Percentiles rank a stretch among this genome's conserved stretches.
These are phyloP conservation scores for Apodemia zela DNA, from an alignment of 2,888 invertebrate species.

Conservation along the genomic window DNA sequence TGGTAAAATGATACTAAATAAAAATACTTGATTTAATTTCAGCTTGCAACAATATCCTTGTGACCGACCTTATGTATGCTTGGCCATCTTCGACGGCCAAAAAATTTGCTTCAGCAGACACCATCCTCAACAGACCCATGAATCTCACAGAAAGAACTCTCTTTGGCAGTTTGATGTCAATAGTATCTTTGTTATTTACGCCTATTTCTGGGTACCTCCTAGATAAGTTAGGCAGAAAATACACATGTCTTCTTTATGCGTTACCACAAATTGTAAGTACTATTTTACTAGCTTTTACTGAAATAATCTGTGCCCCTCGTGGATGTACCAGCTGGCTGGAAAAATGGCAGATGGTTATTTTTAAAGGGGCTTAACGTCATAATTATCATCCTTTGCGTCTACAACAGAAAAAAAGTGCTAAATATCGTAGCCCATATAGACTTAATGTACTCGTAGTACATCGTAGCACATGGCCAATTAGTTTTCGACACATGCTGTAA, in stretches of 20 bases:
- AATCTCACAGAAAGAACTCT: neutral
- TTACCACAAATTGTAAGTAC: conserved; percentile 4
- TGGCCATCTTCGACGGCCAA: neutral
- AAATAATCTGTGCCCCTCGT: no score
- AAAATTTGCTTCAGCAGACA: neutral
- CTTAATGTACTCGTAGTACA: no score
- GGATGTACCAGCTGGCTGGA: no score
- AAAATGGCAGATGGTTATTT: no score
- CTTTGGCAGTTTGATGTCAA: neutral
- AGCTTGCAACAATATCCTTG: neutral
- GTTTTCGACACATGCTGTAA: no score
- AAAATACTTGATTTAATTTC: neutral
- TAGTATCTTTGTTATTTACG: neutral
- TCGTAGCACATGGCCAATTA: no score
- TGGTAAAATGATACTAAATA: no score
- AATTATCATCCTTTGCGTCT: no score
- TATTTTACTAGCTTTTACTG: no score
- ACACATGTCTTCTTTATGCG: neutral
- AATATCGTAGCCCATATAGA: no score
- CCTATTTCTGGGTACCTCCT: neutral
- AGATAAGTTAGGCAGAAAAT: neutral
- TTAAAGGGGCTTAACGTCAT: no score
- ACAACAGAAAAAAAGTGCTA: no score
- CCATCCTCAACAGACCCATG: neutral
- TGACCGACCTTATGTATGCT: neutral